Base-by-base conservation (phyloP, 2,888 invertebrate genomes). In the Nemurella pictetii region DNA sequence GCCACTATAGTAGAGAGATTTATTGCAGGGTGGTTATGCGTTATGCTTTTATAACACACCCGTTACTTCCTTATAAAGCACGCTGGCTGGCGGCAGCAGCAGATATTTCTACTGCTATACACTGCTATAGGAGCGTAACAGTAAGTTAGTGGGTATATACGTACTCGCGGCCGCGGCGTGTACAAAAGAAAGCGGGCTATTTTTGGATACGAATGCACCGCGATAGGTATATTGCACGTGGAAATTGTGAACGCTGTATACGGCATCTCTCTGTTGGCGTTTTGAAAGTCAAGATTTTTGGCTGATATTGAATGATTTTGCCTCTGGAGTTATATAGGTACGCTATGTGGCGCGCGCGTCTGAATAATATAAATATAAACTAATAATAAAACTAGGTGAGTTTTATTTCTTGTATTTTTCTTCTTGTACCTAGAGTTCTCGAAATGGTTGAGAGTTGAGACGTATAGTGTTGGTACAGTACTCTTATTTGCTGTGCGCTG, bases 21-120 rank as follows among this genome's bases (percentile, higher is more conserved):
- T 55, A 55, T 55, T 7, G 20, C 28, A n/a, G 78, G 78, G 78
- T 82, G 84, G 83, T 83, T 83, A 83, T 83, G 73, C 72, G 73
- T 83, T 83, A 73, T 73, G 32, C 74, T 83, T 55, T 83, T 28
- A 83, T 83, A 83, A 83, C 27, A 74, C 73, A 73, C 28, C 26
- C 78, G 26, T 78, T 78, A 78, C 78, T 78, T 78, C 28, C 30
- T 30, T 30, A 78, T 78, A 30, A 78, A 78, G n/a, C 30, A 30
- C 55, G 55, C 55, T 20, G n/a, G n/a, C n/a, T n/a, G n/a, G 15
- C 55, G 55, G 55, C 55, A 55, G 15, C 55, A 55, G 55, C 55
- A 55, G 55, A 12, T 55, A 55, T 55, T 15, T 55, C 55, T 20
- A 55, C 55, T 55, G 20, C 15, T 20, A 12, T 55, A 55, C 12